These are phyloP conservation scores for Rhagoletis zephyria DNA, from an alignment of 1,140 invertebrate species.

Conservation along the genomic window DNA sequence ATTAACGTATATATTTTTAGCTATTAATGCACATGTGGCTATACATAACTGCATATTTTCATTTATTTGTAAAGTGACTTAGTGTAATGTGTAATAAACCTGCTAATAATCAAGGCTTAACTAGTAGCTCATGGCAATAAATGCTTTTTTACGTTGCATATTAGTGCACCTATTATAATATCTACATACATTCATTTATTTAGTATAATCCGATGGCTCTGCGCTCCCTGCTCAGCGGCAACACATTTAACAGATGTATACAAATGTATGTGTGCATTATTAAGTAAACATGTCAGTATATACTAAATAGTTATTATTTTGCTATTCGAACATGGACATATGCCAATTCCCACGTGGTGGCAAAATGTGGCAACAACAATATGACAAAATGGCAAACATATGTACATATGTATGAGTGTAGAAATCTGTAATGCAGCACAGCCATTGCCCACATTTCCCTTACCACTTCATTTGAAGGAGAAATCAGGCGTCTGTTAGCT, in stretches of 20 bases:
- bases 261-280: neutral
- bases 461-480: too few relatives aligned
- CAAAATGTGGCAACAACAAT: conserved; percentile 30
- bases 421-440: neutral
- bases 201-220: neutral
- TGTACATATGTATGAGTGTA: neutral
- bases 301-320: neutral
- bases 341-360: conserved; percentile 42
- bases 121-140: neutral
- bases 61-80: neutral
- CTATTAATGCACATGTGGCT: neutral
- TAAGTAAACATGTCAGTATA: neutral
- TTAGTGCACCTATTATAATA: neutral
- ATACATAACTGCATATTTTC: neutral
- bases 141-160: neutral
- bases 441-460: too few relatives aligned
- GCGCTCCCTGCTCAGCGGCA: neutral
- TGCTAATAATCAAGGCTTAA: conserved; percentile 23
- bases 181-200: neutral
- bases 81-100: neutral
- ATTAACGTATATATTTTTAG: neutral
- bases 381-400: too few relatives aligned
- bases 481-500: too few relatives aligned
- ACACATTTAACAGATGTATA: neutral
- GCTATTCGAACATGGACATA: conserved; percentile 15